Conservation (phyloP, 2,113 vertebrate genomes). For the Oreochromis niloticus region DNA sequence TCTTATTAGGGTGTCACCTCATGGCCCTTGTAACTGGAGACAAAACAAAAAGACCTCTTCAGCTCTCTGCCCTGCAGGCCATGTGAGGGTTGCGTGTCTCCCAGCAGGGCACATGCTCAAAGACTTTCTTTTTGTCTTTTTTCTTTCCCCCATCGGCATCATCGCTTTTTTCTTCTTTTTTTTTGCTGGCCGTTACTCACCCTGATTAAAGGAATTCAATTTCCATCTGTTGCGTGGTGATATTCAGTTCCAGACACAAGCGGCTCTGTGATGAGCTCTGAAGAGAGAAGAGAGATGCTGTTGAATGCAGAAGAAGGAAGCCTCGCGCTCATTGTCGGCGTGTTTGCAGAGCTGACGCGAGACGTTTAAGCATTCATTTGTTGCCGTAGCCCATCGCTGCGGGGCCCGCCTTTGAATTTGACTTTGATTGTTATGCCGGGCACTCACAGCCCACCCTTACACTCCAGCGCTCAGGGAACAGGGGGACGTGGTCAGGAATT, state of each 20-base stretch:
- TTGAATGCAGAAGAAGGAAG: conserved; percentile 15
- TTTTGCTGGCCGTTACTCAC: conserved; percentile 18
- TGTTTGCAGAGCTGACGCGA: conserved; percentile 36
- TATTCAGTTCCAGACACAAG: conserved; percentile 46
- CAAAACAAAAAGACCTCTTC: neutral
- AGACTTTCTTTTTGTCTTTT: neutral
- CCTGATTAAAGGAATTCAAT: conserved; percentile 53
- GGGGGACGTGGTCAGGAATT: conserved; percentile 4
- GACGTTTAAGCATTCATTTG: conserved; percentile 14
- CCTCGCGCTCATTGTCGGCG: conserved; percentile 15
- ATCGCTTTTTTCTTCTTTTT: neutral
- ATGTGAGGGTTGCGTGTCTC: neutral
- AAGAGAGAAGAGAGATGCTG: conserved; percentile 3
- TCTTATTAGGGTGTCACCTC: conserved; percentile 35
- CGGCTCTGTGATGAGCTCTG: conserved; percentile 32
- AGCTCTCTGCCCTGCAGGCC: neutral
- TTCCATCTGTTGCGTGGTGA: conserved; percentile 51
- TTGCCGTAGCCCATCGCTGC: neutral
- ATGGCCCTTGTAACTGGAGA: neutral
- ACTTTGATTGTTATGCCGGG: conserved; percentile 39
- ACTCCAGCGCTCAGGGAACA: neutral
- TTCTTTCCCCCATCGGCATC: neutral
- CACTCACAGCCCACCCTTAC: conserved; percentile 1
- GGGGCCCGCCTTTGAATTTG: neutral
- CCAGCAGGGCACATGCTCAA: neutral